Conservation (phyloP, 2,113 vertebrate species). For the Athene noctua region DNA sequence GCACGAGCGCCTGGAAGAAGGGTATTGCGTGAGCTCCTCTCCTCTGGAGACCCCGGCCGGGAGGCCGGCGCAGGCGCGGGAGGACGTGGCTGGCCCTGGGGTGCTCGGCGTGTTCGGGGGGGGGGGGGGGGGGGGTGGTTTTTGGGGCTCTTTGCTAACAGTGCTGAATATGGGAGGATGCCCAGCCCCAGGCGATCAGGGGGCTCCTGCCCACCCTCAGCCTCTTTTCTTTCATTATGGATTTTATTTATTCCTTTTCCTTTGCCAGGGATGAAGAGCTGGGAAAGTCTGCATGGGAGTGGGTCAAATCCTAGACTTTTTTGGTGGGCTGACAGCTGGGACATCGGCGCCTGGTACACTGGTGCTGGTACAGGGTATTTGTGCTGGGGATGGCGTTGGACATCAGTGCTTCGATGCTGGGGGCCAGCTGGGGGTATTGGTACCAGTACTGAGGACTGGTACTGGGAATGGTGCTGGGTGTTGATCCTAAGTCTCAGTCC, state of each 20-base stretch:
- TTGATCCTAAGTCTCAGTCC: not conserved
- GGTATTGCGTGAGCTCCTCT: not conserved
- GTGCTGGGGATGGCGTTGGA: not conserved
- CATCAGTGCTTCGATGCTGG: not conserved
- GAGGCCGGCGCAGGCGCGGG: rapidly evolving
- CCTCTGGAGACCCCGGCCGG: not conserved
- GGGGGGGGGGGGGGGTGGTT: not conserved
- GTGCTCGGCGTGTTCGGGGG: rapidly evolving
- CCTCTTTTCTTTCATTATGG: not conserved
- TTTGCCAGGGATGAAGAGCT: not conserved
- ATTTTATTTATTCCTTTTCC: not conserved
- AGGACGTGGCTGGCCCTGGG: rapidly evolving
- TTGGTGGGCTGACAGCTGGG: not conserved
- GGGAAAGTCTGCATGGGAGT: not conserved
- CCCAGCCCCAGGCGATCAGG: rapidly evolving
- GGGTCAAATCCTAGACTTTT: not conserved
- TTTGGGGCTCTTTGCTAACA: not conserved
- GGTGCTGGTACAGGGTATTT: not conserved
- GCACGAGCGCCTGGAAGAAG: not conserved
- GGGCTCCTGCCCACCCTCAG: not conserved
- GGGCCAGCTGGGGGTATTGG: not conserved
- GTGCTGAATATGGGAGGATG: rapidly evolving
- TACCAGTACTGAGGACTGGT: not conserved
- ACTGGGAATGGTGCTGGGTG: not conserved
- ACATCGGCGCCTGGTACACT: rapidly evolving